Base-by-base conservation (phyloP, 2,888 invertebrate genomes). In the Nineta flava region DNA sequence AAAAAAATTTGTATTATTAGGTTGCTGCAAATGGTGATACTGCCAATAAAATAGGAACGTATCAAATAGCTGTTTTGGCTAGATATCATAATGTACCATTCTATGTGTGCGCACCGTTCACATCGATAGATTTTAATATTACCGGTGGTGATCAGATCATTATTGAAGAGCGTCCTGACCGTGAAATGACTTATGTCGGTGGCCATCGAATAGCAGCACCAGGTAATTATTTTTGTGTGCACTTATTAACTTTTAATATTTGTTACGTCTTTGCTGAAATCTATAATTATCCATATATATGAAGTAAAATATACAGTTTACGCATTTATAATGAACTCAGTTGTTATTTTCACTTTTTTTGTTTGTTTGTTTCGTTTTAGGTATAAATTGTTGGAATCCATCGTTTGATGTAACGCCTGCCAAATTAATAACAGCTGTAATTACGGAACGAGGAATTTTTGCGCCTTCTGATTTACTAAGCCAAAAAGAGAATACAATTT, bases 321-420 rank as follows among this genome's bases (percentile, higher is more conserved):
- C n/a, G n/a, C n/a, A n/a, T n/a, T n/a, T n/a, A n/a, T n/a, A n/a
- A n/a, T n/a, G n/a, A n/a, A n/a, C n/a, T n/a, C n/a, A n/a, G n/a
- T n/a, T n/a, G n/a, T n/a, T n/a, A n/a, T n/a, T n/a, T n/a, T n/a
- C n/a, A n/a, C n/a, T n/a, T n/a, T n/a, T n/a, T n/a, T n/a, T n/a
- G n/a, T n/a, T n/a, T n/a, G n/a, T n/a, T n/a, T n/a, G n/a, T n/a
- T 54, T 58, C 54, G 53, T 73, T 71, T 47, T 67, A 83, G 90
- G 90, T 49, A 91, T 95, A 49, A 74, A 76, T 49, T 94, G 92
- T 64, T 99, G 96, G 96, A 97, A 99, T 74, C 97, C 97, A 47
- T 90, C 96, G 0, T 99, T 99, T 67, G 99, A 99, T 69, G 87
- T 99, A 1, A 97, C 99, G 3, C 97, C 97, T 21, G 90, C 91